phyloP scores from a whole-genome alignment of 2,113 vertebrate genomes.

The Murina feae region DNA sequence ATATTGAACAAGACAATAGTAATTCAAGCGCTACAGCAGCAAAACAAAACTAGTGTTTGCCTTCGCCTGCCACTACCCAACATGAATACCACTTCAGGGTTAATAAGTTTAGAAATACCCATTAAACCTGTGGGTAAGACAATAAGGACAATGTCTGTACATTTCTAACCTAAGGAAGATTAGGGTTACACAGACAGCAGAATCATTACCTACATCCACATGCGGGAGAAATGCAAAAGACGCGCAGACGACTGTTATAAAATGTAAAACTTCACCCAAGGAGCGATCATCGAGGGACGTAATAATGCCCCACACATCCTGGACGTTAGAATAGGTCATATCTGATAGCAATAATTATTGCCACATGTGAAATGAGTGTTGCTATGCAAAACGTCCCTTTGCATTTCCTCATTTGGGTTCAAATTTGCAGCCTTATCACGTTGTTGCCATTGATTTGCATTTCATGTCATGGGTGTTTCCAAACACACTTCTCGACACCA shows the following conservation, averaged over 20 bases:
- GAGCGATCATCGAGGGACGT: not conserved
- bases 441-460: constrained; percentile 32
- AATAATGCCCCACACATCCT: not conserved
- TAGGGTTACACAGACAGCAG: not conserved
- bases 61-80: not conserved
- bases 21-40: not conserved
- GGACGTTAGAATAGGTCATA: not conserved
- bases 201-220: not conserved
- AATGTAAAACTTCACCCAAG: constrained; percentile 35
- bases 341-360: constrained; percentile 11
- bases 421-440: constrained; percentile 46
- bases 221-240: constrained; percentile 39
- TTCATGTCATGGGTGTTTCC: not conserved
- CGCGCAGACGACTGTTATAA: not conserved
- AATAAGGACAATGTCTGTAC: not conserved
- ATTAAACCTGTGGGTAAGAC: not conserved
- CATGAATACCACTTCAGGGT: not conserved
- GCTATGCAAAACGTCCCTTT: constrained; percentile 58
- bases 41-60: not conserved
- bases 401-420: constrained; percentile 57
- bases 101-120: not conserved
- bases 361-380: constrained; percentile 6
- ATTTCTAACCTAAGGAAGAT: not conserved
- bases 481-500: not conserved
- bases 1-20: not conserved